phyloP scores from a whole-genome alignment of 2,797 vertebrate genomes.

The Ibycter americanus region DNA sequence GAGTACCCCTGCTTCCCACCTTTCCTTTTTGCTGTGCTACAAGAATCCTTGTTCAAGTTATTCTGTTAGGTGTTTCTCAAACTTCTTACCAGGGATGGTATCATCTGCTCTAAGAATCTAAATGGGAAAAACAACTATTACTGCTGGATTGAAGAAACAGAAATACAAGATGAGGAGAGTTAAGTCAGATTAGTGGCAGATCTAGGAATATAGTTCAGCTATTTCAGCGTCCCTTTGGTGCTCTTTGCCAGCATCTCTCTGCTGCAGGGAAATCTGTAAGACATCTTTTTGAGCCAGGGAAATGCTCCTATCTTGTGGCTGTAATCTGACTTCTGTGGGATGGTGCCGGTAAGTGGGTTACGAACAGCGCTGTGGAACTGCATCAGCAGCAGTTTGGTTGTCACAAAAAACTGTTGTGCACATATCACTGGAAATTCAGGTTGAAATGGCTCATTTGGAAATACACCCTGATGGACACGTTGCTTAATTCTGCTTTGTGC shows the following conservation, averaged over 20 bases:
- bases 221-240: not conserved
- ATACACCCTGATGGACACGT: fast-evolving
- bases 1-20: not conserved
- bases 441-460: not conserved
- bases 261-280: not conserved
- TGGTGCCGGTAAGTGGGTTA: not conserved
- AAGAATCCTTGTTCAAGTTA: not conserved
- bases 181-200: not conserved
- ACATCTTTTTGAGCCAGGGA: not conserved
- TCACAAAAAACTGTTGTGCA: not conserved
- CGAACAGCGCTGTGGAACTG: not conserved
- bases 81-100: not conserved
- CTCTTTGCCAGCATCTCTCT: not conserved
- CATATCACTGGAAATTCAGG: not conserved
- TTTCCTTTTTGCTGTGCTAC: not conserved
- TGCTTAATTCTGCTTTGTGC: not conserved
- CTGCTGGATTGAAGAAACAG: not conserved
- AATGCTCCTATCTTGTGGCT: not conserved
- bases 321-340: not conserved
- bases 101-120: not conserved
- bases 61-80: not conserved
- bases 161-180: not conserved
- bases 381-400: not conserved
- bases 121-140: not conserved
- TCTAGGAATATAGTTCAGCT: not conserved